Evolutionary conservation across 1,140 invertebrate species (phyloP), one percentile per base, ranked within the genome.

Genomic region (Macrocentrus cingulum): DNA sequence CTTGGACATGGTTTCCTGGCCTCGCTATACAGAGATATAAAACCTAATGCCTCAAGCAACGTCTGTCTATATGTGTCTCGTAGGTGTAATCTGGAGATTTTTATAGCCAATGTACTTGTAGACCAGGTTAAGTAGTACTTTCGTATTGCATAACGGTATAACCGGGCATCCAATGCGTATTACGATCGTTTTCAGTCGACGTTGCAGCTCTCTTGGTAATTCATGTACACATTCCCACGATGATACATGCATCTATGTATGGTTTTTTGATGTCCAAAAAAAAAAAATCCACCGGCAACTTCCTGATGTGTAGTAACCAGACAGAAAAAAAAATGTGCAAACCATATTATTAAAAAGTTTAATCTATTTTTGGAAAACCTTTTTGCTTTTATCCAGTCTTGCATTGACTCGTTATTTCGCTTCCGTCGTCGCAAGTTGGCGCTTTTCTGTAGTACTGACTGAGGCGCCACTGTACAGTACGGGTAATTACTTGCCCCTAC

Each of bases 61-160:
- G 6, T 11, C 2, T 34, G 11, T 9, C 15, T 34, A 7, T n/a
- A n/a, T 11, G 16, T 37, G 32, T 36, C 29, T 36, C 15, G 18
- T 51, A 16, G 32, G 49, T 36, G 49, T 20, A 51, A 34, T 25
- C 23, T 2, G 9, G 23, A 39, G 36, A n/a, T 11, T 39, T 25
- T 19, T 15, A 7, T 13, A 36, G 37, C n/a, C 13, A 16, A 25
- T 16, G 57, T 48, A 22, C 29, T 44, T 45, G 25, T 41, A 2
- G 2, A 19, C 25, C 11, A 29, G 37, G 50, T 53, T 53, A 48
- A 49, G 45, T 53, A 49, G 29, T 53, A 59, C 50, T 53, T 59
- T 59, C 57, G 42, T 36, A 54, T 53, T 48, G 42, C 57, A 54
- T 54, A 48, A 54, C 50, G 57, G 57, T 52, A 44, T 41, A 37